Evolutionary conservation across 2,797 vertebrate genomes (phyloP), one percentile per base, ranked within the genome.

Genomic region (Buphagus erythrorhynchus): DNA sequence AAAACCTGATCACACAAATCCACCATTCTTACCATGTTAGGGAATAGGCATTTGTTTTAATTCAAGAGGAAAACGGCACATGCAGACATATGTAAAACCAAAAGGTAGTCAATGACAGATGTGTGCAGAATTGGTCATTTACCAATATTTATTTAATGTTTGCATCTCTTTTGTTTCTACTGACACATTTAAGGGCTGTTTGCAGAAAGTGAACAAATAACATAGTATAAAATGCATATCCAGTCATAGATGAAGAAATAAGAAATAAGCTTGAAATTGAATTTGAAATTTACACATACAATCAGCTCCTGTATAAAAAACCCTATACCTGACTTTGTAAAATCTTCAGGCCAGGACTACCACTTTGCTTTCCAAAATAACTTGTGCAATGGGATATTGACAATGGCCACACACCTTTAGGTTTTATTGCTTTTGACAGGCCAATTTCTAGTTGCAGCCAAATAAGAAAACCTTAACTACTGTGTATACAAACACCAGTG

Each of bases 211-310:
- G 16, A 83, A 57, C n/a, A 77, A 14, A 35, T 24, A 78, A 49
- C 0, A 0, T 0, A 29, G 4, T 6, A 33, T 6, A 55, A 80
- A 80, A 86, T 10, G 33, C 35, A 42, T 54, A 42, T 24, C 8
- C 7, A 38, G n/a, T 45, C 38, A 42, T 10, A 73, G 13, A 43
- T 20, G 12, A 73, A 79, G 13, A 79, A 69, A 8, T 16, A 73
- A 79, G 13, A 79, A 69, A 8, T 16, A 59, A 22, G 6, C 13
- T 40, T 26, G 9, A 74, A 83, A 74, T 16, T 31, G 4, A 54
- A 26, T 26, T 28, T 38, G 35, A 51, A 48, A 66, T 4, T 13
- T 9, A 36, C 33, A 46, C 6, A 25, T 18, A 38, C 2, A 51
- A 67, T 28, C 5, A 12, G 9, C 46, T 61, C 13, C 54, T 24